phyloP scores from a whole-genome alignment of 2,888 invertebrate genomes.

The Harpalus rubripes region DNA sequence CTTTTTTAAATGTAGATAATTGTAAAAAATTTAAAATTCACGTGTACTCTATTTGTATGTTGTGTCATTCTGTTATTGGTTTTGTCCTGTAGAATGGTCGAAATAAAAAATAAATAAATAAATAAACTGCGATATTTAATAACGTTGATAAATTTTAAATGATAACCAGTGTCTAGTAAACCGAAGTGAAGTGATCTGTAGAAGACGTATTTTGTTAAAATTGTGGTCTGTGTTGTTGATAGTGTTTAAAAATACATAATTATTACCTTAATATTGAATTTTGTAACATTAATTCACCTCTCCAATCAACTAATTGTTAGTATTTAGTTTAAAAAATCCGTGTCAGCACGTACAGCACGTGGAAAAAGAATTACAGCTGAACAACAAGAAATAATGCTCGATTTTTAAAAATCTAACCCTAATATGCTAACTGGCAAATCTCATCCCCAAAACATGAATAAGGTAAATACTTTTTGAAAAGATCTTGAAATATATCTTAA shows the following conservation, averaged over 20 bases:
- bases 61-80: too few relatives aligned
- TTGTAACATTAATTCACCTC: too few relatives aligned
- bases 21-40: too few relatives aligned
- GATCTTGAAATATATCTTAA: neutral
- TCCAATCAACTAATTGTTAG: neutral
- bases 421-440: neutral
- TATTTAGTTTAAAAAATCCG: neutral
- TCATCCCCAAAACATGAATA: neutral
- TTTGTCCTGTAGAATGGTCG: too few relatives aligned
- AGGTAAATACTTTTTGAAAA: neutral
- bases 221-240: neutral
- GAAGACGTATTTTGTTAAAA: neutral
- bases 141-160: conserved; percentile 1
- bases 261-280: neutral
- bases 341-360: neutral
- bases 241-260: neutral
- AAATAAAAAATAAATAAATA: too few relatives aligned
- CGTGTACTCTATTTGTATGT: too few relatives aligned
- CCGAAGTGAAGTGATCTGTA: neutral
- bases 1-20: too few relatives aligned
- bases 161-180: neutral
- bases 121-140: neutral
- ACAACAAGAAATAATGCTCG: neutral
- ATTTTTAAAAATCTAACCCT: neutral
- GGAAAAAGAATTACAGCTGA: neutral